Evolutionary conservation across 2,797 vertebrate species (phyloP).

Genomic region (Hozukius guyotensis): DNA sequence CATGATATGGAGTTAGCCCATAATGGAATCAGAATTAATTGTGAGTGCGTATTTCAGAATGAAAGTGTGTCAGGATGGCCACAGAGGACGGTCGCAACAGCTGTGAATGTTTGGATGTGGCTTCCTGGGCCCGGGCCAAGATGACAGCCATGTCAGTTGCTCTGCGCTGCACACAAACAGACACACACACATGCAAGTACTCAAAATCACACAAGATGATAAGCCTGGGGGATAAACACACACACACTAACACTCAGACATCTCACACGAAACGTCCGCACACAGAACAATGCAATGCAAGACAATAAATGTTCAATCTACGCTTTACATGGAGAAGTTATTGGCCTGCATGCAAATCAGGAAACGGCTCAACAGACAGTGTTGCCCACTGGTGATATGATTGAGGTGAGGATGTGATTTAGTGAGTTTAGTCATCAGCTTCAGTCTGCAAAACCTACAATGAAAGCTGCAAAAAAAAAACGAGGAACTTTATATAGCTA

Average conservation of each 20-base stretch:
- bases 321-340: not conserved
- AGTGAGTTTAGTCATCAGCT: not conserved
- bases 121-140: constrained; percentile 70
- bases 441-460: constrained; percentile 18
- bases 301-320: not conserved
- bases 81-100: constrained; percentile 66
- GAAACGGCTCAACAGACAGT: not conserved
- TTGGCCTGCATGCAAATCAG: constrained; percentile 1
- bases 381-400: constrained; percentile 2
- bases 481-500: not conserved
- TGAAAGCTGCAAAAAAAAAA: not conserved
- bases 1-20: constrained; percentile 48
- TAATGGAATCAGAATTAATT: constrained; percentile 63
- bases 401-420: not conserved
- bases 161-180: constrained; percentile 9
- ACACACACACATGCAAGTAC: not conserved
- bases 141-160: constrained; percentile 69
- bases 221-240: not conserved
- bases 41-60: constrained; percentile 51
- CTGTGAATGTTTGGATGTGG: constrained; percentile 75
- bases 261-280: not conserved
- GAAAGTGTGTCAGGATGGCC: constrained; percentile 65
- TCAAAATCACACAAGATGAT: constrained; percentile 6
- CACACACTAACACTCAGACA: not conserved
- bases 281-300: not conserved